Conservation (phyloP, 2,888 invertebrate species). For the Drosophila trichaetosa region DNA sequence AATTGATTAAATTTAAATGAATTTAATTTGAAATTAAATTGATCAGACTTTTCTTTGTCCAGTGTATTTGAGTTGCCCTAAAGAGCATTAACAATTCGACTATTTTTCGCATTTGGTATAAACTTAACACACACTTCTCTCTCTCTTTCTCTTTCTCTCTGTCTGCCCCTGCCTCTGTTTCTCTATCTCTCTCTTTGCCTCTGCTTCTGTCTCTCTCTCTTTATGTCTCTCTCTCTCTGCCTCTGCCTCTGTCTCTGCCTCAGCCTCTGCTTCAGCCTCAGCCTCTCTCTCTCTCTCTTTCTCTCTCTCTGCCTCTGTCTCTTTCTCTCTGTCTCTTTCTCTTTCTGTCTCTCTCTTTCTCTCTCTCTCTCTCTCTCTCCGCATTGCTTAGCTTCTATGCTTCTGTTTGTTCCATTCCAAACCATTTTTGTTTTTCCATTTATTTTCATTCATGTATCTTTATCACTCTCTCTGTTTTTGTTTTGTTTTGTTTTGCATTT, state of each 20-base stretch:
- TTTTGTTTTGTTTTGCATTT: slow-evolving; percentile 13
- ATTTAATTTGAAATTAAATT: neutral
- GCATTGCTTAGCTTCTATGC: slow-evolving; percentile 18
- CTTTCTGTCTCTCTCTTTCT: neutral
- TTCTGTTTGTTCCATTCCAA: neutral
- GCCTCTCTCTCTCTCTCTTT: neutral
- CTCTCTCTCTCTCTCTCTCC: neutral
- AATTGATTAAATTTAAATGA: neutral
- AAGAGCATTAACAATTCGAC: neutral
- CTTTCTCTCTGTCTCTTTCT: neutral
- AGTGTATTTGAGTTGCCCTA: neutral
- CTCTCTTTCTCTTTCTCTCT: neutral
- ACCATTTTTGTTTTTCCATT: slow-evolving; percentile 1
- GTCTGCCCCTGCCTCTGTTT: neutral
- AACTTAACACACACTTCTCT: neutral
- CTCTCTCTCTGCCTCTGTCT: neutral
- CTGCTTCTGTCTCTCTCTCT: neutral
- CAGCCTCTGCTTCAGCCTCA: neutral
- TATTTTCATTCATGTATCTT: slow-evolving; percentile 15
- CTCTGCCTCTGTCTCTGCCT: too few species aligned
- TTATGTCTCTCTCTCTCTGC: neutral
- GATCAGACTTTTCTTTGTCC: neutral
- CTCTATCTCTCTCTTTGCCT: neutral
- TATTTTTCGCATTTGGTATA: neutral
- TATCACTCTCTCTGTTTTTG: neutral